These are phyloP conservation scores for Crematogaster levior DNA, from an alignment of 2,888 invertebrate genomes.

Conservation along the genomic window DNA sequence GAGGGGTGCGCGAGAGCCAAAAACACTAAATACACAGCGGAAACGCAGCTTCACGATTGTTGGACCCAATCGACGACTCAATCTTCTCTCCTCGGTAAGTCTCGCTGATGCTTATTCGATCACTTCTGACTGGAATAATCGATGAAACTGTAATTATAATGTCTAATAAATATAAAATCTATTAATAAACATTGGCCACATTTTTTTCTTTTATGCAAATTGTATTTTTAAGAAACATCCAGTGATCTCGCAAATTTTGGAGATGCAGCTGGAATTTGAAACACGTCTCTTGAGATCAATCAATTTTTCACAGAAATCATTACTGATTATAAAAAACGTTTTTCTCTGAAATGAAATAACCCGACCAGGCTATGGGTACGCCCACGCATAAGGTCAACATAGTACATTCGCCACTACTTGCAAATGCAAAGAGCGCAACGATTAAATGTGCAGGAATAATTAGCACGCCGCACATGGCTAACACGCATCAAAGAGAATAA, in stretches of 20 bases:
- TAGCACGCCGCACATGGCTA: constrained; percentile 6
- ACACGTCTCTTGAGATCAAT: background rate
- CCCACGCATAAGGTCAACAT: background rate
- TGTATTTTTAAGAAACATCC: background rate
- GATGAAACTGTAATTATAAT: background rate
- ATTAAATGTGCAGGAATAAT: constrained; percentile 13
- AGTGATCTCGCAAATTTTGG: background rate
- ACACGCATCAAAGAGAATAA: constrained; percentile 25
- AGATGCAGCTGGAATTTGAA: background rate
- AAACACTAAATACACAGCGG: background rate
- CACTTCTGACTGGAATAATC: no score
- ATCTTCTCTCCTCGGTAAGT: constrained; percentile 19
- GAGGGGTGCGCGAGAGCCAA: background rate
- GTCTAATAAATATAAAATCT: background rate
- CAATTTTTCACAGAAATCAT: background rate
- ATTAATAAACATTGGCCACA: background rate
- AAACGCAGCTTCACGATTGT: background rate
- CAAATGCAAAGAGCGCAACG: background rate
- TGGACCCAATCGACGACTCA: background rate
- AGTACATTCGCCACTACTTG: background rate
- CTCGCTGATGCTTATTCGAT: background rate
- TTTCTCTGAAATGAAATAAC: background rate
- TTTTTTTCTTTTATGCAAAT: background rate
- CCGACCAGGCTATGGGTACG: background rate
- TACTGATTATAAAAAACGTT: background rate